Evolutionary conservation across 2,888 invertebrate genomes (phyloP).

Genomic region (Parthenolecanium corni): DNA sequence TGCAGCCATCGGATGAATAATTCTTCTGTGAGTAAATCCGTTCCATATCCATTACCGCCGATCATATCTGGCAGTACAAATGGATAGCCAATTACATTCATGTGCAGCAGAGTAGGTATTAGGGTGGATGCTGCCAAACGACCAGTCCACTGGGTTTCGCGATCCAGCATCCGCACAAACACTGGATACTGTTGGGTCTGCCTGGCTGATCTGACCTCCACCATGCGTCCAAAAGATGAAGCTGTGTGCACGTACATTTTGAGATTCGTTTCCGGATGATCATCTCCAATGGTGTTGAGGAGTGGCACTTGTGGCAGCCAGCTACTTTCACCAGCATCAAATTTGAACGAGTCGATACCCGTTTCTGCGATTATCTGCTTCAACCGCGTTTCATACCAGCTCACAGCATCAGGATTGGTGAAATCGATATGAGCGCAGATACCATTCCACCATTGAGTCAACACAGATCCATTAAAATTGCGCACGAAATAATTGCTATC

Average conservation of each 20-base stretch:
- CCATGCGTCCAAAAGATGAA: conserved; percentile 47
- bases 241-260: conserved; percentile 46
- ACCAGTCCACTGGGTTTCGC: conserved; percentile 51
- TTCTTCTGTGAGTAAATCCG: conserved; percentile 48
- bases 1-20: conserved; percentile 67
- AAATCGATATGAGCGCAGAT: conserved; percentile 53
- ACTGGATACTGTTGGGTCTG: conserved; percentile 57
- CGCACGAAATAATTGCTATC: conserved; percentile 46
- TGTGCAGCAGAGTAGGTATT: conserved; percentile 56
- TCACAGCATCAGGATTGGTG: conserved; percentile 43
- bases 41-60: conserved; percentile 52
- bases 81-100: conserved; percentile 54
- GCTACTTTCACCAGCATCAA: conserved; percentile 60
- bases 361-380: conserved; percentile 46
- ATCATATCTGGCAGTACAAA: conserved; percentile 70
- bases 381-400: conserved; percentile 44
- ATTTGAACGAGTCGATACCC: conserved; percentile 63
- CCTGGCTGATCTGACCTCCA: conserved; percentile 59
- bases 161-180: conserved; percentile 67
- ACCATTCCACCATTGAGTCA: conserved; percentile 44
- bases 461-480: conserved; percentile 36
- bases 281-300: background rate
- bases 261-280: conserved; percentile 22
- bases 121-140: conserved; percentile 59
- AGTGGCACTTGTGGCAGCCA: conserved; percentile 18